Evolutionary conservation across 2,797 vertebrate genomes (phyloP), one percentile per base, ranked within the genome.

Genomic region (Hoplostethus atlanticus): DNA sequence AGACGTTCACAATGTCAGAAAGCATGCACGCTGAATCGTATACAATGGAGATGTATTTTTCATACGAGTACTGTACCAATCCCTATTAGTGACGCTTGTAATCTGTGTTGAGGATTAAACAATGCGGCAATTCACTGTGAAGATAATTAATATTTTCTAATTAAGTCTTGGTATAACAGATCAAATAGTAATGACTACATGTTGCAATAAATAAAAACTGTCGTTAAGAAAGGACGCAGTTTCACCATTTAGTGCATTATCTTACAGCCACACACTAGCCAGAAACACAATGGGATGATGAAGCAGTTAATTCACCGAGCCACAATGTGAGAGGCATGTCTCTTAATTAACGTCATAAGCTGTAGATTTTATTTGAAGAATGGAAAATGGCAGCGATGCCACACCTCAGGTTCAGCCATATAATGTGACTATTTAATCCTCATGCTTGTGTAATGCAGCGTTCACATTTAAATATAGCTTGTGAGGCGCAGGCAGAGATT

Each of bases 181-280:
- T 85, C 70, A 78, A 85, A 76, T 31, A 47, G 62, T 68, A 85
- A 83, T 83, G 81, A 80, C 87, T 85, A 72, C 5, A 55, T 50
- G 15, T 68, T 76, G 77, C 60, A 70, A 68, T 77, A 65, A 83
- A 84, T 87, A 52, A 77, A 70, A 57, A 55, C 70, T 73, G 59
- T 40, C 30, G 38, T 57, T 68, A 78, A 81, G 55, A 82, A 68
- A 78, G 25, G 6, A 83, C 62, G 57, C 48, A 9, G 47, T 76
- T 84, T 36, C 63, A 71, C 53, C 65, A 46, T 83, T 80, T 64
- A 48, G 57, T 25, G 44, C 64, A 73, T 82, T 84, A 91, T 91
- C 84, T 87, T 58, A 64, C 15, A 59, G 65, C 58, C 70, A 61
- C 85, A 91, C 80, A 85, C 60, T 79, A 44, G 53, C 75, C 34